Base-by-base conservation (phyloP, 2,113 vertebrate genomes). In the Cettia cetti region DNA sequence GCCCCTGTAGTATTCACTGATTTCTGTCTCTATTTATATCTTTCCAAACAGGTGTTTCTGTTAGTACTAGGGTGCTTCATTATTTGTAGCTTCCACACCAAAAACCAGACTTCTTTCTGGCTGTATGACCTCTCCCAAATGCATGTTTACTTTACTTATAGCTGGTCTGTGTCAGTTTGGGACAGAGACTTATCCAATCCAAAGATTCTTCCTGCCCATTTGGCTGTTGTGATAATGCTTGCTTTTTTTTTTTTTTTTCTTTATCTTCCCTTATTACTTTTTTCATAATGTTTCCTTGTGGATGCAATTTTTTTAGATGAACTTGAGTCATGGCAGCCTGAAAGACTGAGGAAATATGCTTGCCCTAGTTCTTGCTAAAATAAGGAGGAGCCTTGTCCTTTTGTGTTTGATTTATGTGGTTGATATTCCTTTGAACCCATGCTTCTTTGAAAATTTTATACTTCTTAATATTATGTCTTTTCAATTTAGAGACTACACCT, bases 371-470 rank as follows among this genome's bases (percentile, higher is more conserved):
- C 27, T 61, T 89, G 33, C 21, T 87, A 9, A 91, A 92, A 45
- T 52, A 50, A 75, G 72, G 77, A 90, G 63, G 65, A 79, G 77
- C 53, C 54, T 74, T 15, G 17, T 53, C 37, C 44, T 56, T 39
- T 47, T 91, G 37, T 1, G 0, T 64, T 31, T 56, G 17, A 26
- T 52, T 92, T 1, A 56, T 65, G n/a, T 42, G 59, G n/a, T 76
- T 82, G 22, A 10, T 91, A 19, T 75, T 89, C 49, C 70, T 93
- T 72, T 96, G 76, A 89, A 89, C 42, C 15, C 10, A 3, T 16
- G 8, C 27, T 76, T 3, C 70, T 90, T 63, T 82, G 65, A 79
- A 79, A 72, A 19, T 71, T 10, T 42, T 61, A 1, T 39, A 6
- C 26, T 71, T 56, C 8, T 85, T 60, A n/a, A 11, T 60, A 20